phyloP scores from a whole-genome alignment of 1,140 invertebrate species.

The Penaeus japonicus region DNA sequence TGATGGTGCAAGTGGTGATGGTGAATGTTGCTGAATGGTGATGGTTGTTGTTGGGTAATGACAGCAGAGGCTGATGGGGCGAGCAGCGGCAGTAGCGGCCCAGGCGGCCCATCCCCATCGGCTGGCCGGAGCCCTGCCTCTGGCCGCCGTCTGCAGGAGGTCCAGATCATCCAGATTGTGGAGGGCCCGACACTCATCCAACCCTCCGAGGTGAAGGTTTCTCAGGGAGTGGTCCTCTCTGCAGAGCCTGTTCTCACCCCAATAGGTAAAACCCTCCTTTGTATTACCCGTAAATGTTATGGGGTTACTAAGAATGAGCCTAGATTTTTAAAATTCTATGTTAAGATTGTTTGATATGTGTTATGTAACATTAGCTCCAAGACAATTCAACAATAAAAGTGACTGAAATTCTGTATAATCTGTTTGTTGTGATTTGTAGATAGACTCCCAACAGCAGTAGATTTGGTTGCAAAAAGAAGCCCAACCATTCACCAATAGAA shows the following conservation, averaged over 20 bases:
- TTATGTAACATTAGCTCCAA: slow-evolving; percentile 1
- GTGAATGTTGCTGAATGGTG: slow-evolving; percentile 46
- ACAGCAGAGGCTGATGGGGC: slow-evolving; percentile 52
- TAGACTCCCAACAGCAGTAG: not conserved
- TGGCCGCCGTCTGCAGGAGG: slow-evolving; percentile 62
- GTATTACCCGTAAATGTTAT: slow-evolving; percentile 19
- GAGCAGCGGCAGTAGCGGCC: slow-evolving; percentile 34
- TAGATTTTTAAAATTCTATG: not conserved
- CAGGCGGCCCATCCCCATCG: slow-evolving; percentile 31
- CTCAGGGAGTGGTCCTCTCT: slow-evolving; percentile 75
- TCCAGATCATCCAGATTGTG: slow-evolving; percentile 65
- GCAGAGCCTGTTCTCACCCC: slow-evolving; percentile 82
- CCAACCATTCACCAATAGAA: not conserved
- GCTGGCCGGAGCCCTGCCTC: slow-evolving; percentile 54
- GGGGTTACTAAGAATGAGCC: slow-evolving; percentile 23
- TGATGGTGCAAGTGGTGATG: slow-evolving; percentile 45
- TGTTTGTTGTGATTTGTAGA: not conserved
- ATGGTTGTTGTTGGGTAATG: slow-evolving; percentile 56
- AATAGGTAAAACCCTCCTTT: slow-evolving; percentile 70
- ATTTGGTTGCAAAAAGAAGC: not conserved
- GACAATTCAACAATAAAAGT: not conserved
- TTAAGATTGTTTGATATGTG: not conserved
- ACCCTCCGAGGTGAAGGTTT: slow-evolving; percentile 80
- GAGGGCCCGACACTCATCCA: slow-evolving; percentile 77
- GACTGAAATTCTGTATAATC: not conserved